A percentile compares a stretch with the other conserved stretches of the same genome.
These are phyloP conservation scores for Cottoperca gobio DNA, from an alignment of 2,797 vertebrate genomes.

Conservation along the genomic window DNA sequence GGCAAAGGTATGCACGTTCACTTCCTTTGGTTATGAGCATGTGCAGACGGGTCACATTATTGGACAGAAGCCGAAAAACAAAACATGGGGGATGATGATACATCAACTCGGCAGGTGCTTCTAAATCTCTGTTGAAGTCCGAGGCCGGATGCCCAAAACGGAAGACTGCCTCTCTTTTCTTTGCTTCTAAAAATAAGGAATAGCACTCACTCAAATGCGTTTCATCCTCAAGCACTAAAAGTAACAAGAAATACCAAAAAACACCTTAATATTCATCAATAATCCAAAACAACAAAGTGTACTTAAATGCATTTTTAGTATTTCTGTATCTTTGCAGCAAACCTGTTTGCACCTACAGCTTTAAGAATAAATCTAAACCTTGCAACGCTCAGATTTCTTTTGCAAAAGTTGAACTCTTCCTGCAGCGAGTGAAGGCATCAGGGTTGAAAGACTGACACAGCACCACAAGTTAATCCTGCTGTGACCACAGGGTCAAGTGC, in stretches of 20 bases:
- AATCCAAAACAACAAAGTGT: not conserved
- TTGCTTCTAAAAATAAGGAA: conserved; percentile 13
- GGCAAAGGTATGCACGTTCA: not conserved
- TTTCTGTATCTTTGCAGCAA: conserved; percentile 6
- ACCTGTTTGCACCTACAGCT: conserved; percentile 13
- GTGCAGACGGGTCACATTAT: conserved; percentile 24
- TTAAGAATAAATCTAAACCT: conserved; percentile 19
- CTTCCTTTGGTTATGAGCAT: not conserved
- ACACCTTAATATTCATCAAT: not conserved
- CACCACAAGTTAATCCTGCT: conserved; percentile 13
- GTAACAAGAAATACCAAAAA: not conserved
- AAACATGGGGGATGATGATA: conserved; percentile 29
- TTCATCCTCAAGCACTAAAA: not conserved
- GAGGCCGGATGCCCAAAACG: conserved; percentile 7
- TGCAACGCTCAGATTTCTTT: conserved; percentile 3
- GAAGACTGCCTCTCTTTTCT: conserved; percentile 1
- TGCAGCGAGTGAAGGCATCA: not conserved
- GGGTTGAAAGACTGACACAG: conserved; percentile 6
- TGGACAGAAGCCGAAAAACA: conserved; percentile 32
- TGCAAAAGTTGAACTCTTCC: not conserved
- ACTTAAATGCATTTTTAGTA: not conserved
- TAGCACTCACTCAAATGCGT: conserved; percentile 2
- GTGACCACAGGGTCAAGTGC: conserved; percentile 12
- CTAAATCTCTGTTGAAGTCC: too few relatives aligned
- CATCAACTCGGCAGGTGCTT: too few relatives aligned